phyloP scores from a whole-genome alignment of 2,797 vertebrate species.

The Valencia hispanica region DNA sequence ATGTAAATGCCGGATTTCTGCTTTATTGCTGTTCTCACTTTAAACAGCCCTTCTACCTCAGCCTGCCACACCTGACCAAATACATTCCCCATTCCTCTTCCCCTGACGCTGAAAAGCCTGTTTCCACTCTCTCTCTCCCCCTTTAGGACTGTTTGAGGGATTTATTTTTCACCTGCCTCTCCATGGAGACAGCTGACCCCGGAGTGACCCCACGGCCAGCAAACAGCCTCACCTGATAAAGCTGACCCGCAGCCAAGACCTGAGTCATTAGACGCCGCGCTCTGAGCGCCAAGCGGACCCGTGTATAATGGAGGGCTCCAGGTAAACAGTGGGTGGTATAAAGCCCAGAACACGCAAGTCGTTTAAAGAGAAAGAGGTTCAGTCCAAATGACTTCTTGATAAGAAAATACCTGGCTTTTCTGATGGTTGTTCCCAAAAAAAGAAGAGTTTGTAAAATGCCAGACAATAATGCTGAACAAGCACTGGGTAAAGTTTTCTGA shows the following conservation, averaged over 20 bases:
- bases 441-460: conserved; percentile 35
- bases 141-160: conserved; percentile 68
- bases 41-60: conserved; percentile 29
- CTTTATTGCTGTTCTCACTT: conserved; percentile 14
- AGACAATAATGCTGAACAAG: conserved; percentile 5
- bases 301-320: conserved; percentile 80
- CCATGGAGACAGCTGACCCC: conserved; percentile 69
- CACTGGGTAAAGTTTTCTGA: not conserved
- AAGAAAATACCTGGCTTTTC: conserved; percentile 67
- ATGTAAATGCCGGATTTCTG: not conserved
- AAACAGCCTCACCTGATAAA: conserved; percentile 86
- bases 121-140: conserved; percentile 36
- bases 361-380: conserved; percentile 60
- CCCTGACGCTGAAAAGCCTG: conserved; percentile 47
- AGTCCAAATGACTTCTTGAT: conserved; percentile 78
- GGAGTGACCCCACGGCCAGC: conserved; percentile 71
- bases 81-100: conserved; percentile 76
- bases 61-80: conserved; percentile 82
- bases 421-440: conserved; percentile 47
- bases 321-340: conserved; percentile 89
- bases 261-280: conserved; percentile 81
- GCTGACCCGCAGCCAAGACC: conserved; percentile 75
- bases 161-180: conserved; percentile 62
- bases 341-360: conserved; percentile 78
- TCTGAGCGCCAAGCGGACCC: conserved; percentile 74